These are phyloP conservation scores for Anoplolepis gracilipes DNA, from an alignment of 1,140 invertebrate species.

Conservation along the genomic window DNA sequence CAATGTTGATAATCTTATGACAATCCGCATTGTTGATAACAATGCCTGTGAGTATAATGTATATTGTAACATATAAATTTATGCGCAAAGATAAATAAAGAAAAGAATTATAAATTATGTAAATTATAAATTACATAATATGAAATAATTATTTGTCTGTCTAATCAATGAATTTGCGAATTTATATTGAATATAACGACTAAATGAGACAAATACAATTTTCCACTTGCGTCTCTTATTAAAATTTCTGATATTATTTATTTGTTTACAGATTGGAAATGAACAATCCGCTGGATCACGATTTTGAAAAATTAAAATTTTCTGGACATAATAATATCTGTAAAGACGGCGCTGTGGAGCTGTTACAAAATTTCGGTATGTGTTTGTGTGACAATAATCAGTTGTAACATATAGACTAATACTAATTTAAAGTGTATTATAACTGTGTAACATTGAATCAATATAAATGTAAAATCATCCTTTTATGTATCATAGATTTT, in stretches of 20 bases:
- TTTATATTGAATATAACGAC: background rate
- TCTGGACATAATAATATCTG: conserved; percentile 70
- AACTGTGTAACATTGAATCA: conserved; percentile 10
- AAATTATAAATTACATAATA: background rate
- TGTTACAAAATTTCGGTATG: conserved; percentile 81
- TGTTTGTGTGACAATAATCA: conserved; percentile 53
- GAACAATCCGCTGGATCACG: conserved; percentile 84
- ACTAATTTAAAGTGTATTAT: conserved; percentile 25
- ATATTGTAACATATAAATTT: background rate
- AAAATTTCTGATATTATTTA: background rate
- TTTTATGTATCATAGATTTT: background rate
- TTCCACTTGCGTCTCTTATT: background rate
- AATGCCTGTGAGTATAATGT: conserved; percentile 79
- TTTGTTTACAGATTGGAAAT: conserved; percentile 83
- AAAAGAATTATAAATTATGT: background rate
- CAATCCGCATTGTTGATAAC: conserved; percentile 74
- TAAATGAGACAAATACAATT: background rate
- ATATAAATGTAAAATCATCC: background rate
- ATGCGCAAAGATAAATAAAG: conserved; percentile 14
- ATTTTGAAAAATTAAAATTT: conserved; percentile 83
- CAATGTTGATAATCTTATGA: conserved; percentile 56
- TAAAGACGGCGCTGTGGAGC: conserved; percentile 66
- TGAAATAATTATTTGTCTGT: background rate
- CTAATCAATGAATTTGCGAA: background rate
- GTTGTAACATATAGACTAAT: conserved; percentile 12